These are phyloP conservation scores for Cydia strobilella DNA, from an alignment of 1,140 invertebrate genomes.

Conservation along the genomic window DNA sequence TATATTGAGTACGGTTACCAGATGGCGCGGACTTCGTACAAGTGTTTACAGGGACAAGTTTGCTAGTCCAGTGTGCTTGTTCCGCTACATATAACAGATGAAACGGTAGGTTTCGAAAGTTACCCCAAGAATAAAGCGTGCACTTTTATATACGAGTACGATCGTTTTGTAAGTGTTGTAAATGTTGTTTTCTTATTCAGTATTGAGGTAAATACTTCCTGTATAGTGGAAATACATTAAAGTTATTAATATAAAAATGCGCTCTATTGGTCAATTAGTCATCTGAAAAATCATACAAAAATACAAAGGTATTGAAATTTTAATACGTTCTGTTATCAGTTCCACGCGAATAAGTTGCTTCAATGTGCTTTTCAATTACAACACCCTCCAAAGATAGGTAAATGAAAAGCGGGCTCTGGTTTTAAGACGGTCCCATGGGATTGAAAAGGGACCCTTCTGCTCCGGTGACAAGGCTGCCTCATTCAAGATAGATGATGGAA, in stretches of 20 bases:
- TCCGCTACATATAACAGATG: slow-evolving; percentile 56
- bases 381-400: slow-evolving; percentile 48
- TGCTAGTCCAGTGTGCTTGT: slow-evolving; percentile 38
- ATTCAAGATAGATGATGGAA: slow-evolving; percentile 55
- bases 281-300: neutral
- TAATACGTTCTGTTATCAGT: slow-evolving; percentile 52
- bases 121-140: slow-evolving; percentile 15
- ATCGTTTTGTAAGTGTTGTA: neutral
- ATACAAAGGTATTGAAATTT: slow-evolving; percentile 15
- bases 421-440: slow-evolving; percentile 51
- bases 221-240: neutral
- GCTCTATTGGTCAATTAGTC: neutral
- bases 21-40: slow-evolving; percentile 13
- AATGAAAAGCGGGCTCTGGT: slow-evolving; percentile 55
- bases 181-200: neutral
- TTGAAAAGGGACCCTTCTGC: slow-evolving; percentile 48
- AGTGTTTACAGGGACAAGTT: slow-evolving; percentile 29
- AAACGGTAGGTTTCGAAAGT: slow-evolving; percentile 42
- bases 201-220: neutral
- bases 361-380: slow-evolving; percentile 56
- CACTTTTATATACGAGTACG: slow-evolving; percentile 19
- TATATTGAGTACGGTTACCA: neutral
- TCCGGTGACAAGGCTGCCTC: slow-evolving; percentile 44
- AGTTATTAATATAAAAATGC: no score
- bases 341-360: slow-evolving; percentile 49